phyloP scores from a whole-genome alignment of 53 echinoderm and acorn worm genomes.

The Echinarachnius parma region DNA sequence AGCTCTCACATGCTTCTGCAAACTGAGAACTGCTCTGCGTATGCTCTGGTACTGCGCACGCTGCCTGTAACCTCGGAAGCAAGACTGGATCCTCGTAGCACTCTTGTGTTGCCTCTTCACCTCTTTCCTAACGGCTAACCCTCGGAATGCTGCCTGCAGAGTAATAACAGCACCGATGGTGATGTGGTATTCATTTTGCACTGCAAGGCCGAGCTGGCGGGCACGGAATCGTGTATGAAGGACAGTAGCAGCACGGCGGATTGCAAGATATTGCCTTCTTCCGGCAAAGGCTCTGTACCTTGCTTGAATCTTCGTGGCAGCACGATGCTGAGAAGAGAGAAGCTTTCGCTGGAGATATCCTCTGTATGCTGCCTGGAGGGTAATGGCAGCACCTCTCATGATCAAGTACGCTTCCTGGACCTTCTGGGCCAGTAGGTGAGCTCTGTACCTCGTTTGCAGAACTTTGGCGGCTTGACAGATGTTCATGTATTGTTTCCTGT shows the following conservation, averaged over 20 bases:
- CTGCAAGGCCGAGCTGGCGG: slow-evolving; percentile 13
- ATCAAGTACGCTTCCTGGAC: slow-evolving; percentile 3
- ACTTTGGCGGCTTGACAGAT: slow-evolving; percentile 23
- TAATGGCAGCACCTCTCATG: slow-evolving; percentile 51
- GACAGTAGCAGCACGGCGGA: slow-evolving; percentile 39
- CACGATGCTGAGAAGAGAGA: slow-evolving; percentile 33
- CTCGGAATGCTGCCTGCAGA: slow-evolving; percentile 62
- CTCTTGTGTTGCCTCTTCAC: slow-evolving; percentile 31
- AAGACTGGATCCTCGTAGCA: slow-evolving; percentile 69
- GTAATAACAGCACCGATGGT: slow-evolving; percentile 70
- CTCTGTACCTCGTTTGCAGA: slow-evolving; percentile 54
- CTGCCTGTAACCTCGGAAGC: slow-evolving; percentile 58
- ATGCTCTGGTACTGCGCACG: slow-evolving; percentile 46
- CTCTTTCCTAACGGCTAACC: slow-evolving; percentile 37
- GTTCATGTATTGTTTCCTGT: slow-evolving; percentile 24
- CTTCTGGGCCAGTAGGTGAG: slow-evolving; percentile 9
- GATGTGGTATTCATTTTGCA: slow-evolving; percentile 49
- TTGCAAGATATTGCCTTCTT: slow-evolving; percentile 28
- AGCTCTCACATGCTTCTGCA: slow-evolving; percentile 68
- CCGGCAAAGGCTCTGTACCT: slow-evolving; percentile 21
- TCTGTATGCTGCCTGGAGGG: slow-evolving; percentile 50
- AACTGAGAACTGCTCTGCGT: slow-evolving; percentile 36
- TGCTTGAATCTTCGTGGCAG: slow-evolving; percentile 59
- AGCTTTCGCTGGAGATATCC: slow-evolving; percentile 50
- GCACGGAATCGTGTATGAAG: slow-evolving; percentile 70